phyloP scores from a whole-genome alignment of 2,113 vertebrate genomes.

The Seriola rivoliana region DNA sequence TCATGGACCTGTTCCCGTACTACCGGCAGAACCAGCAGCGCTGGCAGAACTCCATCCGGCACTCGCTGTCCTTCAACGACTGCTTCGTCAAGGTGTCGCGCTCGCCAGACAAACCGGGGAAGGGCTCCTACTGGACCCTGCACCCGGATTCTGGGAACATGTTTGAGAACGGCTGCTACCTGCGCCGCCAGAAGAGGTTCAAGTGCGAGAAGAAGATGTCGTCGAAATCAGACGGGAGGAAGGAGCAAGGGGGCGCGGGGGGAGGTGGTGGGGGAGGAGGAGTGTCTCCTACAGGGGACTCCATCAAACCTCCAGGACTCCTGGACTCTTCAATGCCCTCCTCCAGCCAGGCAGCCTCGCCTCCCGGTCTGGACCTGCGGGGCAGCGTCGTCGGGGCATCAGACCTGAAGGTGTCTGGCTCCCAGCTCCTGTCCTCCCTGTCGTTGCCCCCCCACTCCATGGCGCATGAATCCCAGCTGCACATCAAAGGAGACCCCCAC shows the following conservation, averaged over 20 bases:
- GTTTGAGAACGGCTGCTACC: slow-evolving; percentile 99
- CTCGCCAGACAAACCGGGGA: slow-evolving; percentile 97
- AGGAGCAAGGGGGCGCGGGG: slow-evolving; percentile 81
- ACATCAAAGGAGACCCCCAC: slow-evolving; percentile 96
- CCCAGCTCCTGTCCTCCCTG: slow-evolving; percentile 87
- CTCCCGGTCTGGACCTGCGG: slow-evolving; percentile 82
- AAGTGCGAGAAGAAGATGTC: slow-evolving; percentile 93
- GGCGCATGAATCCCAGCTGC: slow-evolving; percentile 91
- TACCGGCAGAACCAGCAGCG: slow-evolving; percentile 99
- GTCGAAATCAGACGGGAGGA: slow-evolving; percentile 83
- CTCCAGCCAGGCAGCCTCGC: slow-evolving; percentile 86
- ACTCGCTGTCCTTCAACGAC: slow-evolving; percentile 98
- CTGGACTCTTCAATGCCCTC: slow-evolving; percentile 85
- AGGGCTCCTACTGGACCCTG: slow-evolving; percentile 98
- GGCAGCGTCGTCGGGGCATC: slow-evolving; percentile 75
- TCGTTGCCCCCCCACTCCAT: slow-evolving; percentile 89
- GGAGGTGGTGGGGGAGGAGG: slow-evolving; percentile 70
- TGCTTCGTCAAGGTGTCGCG: slow-evolving; percentile 98
- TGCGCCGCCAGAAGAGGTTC: slow-evolving; percentile 97
- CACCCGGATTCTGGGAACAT: slow-evolving; percentile 99
- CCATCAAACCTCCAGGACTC: slow-evolving; percentile 82
- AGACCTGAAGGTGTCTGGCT: slow-evolving; percentile 89
- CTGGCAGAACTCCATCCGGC: slow-evolving; percentile 99
- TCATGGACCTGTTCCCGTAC: slow-evolving; percentile 98
- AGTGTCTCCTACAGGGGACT: slow-evolving; percentile 84